Base-by-base conservation (phyloP, 1,140 invertebrate species). In the Aphaenogaster floridana region DNA sequence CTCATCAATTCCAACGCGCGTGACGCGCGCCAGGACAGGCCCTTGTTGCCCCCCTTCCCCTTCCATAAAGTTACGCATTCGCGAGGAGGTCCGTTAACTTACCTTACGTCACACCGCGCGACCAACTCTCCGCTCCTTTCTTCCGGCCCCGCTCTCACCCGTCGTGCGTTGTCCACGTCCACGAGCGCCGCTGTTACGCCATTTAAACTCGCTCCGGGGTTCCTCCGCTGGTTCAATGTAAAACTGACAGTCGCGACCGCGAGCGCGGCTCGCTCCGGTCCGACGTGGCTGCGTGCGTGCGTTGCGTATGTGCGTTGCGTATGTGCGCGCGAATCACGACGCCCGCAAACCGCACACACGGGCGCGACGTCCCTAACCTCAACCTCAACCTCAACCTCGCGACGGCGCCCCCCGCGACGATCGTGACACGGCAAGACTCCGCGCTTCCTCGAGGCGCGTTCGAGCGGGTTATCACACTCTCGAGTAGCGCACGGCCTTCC, bases 81-180 rank as follows among this genome's bases (percentile, higher is more conserved):
- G 80, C 86, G 78, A 88, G 80, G 85, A 78, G 63, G 91, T 94
- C 92, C 92, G 93, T 94, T 94, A 28, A 94, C 93, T 94, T 94
- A 94, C 93, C 94, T 94, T 94, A 93, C 93, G 93, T 94, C 92
- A 94, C 89, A 91, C 34, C 59, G 87, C 86, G 87, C 91, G 92
- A 93, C 88, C 89, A 66, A 85, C 86, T 54, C 86, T 54, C 52
- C 39, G 59, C 74, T 89, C 61, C 66, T 86, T 89, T 86, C 84
- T 54, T 54, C 36, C 89, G 85, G 84, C 48, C 36, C 57, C 45
- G 57, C 72, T 48, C 13, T 34, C 54, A n/a, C 36, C 6, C 17
- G 45, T 42, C 48, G 72, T 76, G n/a, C 80, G 68, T 72, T 42
- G 76, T 77, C 74, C 72, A 61, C 36, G 57, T 78, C 42, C 63